A percentile compares a stretch with the other conserved stretches of the same genome.
Evolutionary conservation across 1,140 invertebrate genomes (phyloP).

Genomic region (Heliconius hewitsoni): DNA sequence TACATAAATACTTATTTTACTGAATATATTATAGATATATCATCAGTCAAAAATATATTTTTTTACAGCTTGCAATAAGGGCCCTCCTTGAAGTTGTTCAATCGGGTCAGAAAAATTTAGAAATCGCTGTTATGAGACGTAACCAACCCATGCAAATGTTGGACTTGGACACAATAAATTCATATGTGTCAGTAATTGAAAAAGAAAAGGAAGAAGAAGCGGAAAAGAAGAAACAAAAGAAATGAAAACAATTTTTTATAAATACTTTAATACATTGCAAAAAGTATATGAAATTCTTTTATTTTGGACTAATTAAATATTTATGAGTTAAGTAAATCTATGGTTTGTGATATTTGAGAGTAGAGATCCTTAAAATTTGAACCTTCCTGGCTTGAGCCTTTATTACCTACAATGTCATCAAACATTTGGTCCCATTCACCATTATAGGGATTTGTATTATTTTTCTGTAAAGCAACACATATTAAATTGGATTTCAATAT

Average conservation of each 20-base stretch:
- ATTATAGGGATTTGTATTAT: slow-evolving; percentile 61
- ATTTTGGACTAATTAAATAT: slow-evolving; percentile 17
- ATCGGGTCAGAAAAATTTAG: slow-evolving; percentile 98
- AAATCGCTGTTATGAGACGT: slow-evolving; percentile 97
- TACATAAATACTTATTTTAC: too few species aligned
- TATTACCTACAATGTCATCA: slow-evolving; percentile 72
- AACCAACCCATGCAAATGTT: slow-evolving; percentile 93
- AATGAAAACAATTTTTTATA: slow-evolving; percentile 82
- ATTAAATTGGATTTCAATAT: background rate
- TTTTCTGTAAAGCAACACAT: slow-evolving; percentile 55
- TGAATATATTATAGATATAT: too few species aligned
- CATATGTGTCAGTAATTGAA: slow-evolving; percentile 96
- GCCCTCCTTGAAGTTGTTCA: slow-evolving; percentile 99
- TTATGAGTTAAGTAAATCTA: slow-evolving; percentile 74
- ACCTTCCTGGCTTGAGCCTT: slow-evolving; percentile 64
- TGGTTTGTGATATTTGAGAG: slow-evolving; percentile 75
- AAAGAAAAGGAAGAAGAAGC: slow-evolving; percentile 99
- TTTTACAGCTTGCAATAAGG: slow-evolving; percentile 92
- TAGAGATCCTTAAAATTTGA: slow-evolving; percentile 76
- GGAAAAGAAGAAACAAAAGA: slow-evolving; percentile 98
- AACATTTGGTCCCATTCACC: slow-evolving; percentile 80
- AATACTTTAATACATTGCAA: slow-evolving; percentile 61
- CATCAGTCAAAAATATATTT: slow-evolving; percentile 20
- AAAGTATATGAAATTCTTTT: slow-evolving; percentile 44
- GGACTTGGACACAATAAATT: slow-evolving; percentile 93